These are phyloP conservation scores for Tachina lurida DNA, from an alignment of 2,888 invertebrate species.

Conservation along the genomic window DNA sequence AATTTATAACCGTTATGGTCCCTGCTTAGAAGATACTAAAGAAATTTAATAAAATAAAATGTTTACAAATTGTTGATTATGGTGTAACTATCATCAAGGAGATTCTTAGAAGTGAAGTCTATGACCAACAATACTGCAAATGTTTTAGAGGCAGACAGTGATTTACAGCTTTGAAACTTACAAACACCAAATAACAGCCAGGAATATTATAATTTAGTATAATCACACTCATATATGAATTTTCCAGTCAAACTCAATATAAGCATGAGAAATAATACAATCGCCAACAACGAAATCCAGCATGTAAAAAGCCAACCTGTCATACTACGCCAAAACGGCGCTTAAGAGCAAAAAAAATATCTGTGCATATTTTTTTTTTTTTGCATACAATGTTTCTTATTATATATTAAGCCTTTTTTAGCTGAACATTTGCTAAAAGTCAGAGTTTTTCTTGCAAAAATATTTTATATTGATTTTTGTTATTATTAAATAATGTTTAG, in stretches of 20 bases:
- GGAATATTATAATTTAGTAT: constrained; percentile 32
- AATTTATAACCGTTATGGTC: no score
- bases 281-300: constrained; percentile 42
- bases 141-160: not conserved
- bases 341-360: constrained; percentile 45
- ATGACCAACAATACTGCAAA: not conserved
- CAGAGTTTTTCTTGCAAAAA: constrained; percentile 1
- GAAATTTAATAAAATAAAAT: no score
- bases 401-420: constrained; percentile 56
- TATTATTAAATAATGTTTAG: constrained; percentile 62
- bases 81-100: not conserved
- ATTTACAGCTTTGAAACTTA: constrained; percentile 32
- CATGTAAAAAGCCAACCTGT: constrained; percentile 60
- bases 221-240: not conserved
- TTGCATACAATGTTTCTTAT: constrained; percentile 62
- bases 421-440: constrained; percentile 22
- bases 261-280: constrained; percentile 1
- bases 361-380: not conserved
- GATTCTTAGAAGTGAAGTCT: not conserved
- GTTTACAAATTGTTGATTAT: no score
- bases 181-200: constrained; percentile 1
- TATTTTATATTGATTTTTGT: constrained; percentile 11
- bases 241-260: constrained; percentile 11
- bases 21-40: no score
- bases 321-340: constrained; percentile 65